These are phyloP conservation scores for Apodemia hepburni DNA, from an alignment of 2,888 invertebrate genomes.

Conservation along the genomic window DNA sequence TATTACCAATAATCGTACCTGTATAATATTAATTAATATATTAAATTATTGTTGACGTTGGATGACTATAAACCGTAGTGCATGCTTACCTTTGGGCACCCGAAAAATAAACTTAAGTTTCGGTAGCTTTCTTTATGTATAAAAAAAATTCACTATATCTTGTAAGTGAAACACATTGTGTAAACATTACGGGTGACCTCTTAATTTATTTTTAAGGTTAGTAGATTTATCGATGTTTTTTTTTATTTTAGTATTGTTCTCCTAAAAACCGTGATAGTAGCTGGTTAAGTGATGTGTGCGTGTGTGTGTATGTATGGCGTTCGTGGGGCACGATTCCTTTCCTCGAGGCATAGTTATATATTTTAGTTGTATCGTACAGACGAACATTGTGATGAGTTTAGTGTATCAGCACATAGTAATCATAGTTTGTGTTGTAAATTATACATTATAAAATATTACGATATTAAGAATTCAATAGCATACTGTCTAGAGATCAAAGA, in stretches of 20 bases:
- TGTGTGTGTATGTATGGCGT: conserved; percentile 61
- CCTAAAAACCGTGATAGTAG: conserved; percentile 79
- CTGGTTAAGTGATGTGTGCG: conserved; percentile 66
- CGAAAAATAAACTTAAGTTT: conserved; percentile 31
- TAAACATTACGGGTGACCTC: conserved; percentile 60
- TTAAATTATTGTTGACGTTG: background rate
- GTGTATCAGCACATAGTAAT: conserved; percentile 25
- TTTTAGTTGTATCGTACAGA: conserved; percentile 50
- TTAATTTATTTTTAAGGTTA: conserved; percentile 75
- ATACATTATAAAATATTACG: conserved; percentile 11
- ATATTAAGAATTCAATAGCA: background rate
- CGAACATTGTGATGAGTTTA: conserved; percentile 61
- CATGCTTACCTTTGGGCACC: conserved; percentile 14
- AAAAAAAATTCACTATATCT: conserved; percentile 47
- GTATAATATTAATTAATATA: no score
- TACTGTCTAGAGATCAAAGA: conserved; percentile 7
- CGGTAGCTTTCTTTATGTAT: conserved; percentile 48
- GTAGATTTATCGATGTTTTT: conserved; percentile 69
- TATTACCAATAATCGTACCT: no score
- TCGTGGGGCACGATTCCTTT: conserved; percentile 70
- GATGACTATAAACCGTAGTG: background rate
- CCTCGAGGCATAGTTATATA: conserved; percentile 57
- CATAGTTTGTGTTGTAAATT: conserved; percentile 53
- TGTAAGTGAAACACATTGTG: conserved; percentile 65
- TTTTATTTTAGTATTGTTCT: conserved; percentile 59